phyloP scores from a whole-genome alignment of 2,888 invertebrate species.

The Drosophila suboccidentalis region DNA sequence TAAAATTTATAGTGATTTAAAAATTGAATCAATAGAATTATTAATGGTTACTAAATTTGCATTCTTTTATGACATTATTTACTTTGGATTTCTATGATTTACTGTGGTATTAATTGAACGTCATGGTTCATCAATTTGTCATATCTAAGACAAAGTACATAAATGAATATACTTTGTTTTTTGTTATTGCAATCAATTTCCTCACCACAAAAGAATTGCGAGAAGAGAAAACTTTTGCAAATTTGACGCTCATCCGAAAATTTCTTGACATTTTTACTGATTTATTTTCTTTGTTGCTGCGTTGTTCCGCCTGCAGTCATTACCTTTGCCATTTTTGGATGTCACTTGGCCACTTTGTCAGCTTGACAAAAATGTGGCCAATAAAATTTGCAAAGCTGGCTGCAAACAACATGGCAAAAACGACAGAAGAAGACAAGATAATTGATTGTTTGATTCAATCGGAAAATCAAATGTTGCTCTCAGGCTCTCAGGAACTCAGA shows the following conservation, averaged over 20 bases:
- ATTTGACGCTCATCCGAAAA: constrained; percentile 28
- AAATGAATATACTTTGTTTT: neutral
- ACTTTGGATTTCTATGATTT: too few relatives aligned
- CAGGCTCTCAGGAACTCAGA: constrained; percentile 23
- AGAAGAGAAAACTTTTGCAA: constrained; percentile 11
- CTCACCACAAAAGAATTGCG: neutral
- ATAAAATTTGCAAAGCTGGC: constrained; percentile 64
- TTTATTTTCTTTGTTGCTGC: constrained; percentile 17
- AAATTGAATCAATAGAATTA: too few relatives aligned
- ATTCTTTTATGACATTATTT: too few relatives aligned
- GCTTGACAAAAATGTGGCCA: constrained; percentile 66
- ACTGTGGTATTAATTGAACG: too few relatives aligned
- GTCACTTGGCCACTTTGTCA: constrained; percentile 39
- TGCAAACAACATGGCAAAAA: constrained; percentile 35
- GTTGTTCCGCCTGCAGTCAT: constrained; percentile 33
- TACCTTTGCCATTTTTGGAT: constrained; percentile 34
- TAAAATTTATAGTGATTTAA: neutral
- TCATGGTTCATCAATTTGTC: neutral
- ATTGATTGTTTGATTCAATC: constrained; percentile 81
- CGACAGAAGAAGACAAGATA: constrained; percentile 67
- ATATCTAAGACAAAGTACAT: neutral
- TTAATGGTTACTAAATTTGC: too few relatives aligned
- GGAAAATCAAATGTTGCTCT: constrained; percentile 74
- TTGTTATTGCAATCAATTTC: constrained; percentile 3
- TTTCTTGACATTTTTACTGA: constrained; percentile 36